These are phyloP conservation scores for Girardinus metallicus DNA, from an alignment of 2,797 vertebrate genomes.

Conservation along the genomic window DNA sequence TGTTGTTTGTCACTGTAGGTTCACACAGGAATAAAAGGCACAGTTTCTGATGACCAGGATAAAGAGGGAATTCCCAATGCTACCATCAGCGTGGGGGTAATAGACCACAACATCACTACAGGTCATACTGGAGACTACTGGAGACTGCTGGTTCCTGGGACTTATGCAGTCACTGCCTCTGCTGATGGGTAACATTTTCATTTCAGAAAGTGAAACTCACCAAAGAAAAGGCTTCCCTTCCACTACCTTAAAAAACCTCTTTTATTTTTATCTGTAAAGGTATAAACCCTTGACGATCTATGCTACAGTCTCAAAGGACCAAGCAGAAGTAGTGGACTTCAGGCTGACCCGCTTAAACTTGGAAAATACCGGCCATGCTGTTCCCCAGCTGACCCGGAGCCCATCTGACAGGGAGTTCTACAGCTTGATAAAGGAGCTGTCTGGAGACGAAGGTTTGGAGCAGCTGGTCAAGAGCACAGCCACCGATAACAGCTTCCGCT, in stretches of 20 bases:
- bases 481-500: constrained; percentile 86
- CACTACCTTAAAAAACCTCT: constrained; percentile 11
- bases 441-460: constrained; percentile 88
- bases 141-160: constrained; percentile 90
- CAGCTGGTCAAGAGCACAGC: constrained; percentile 82
- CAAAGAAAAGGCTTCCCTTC: background rate
- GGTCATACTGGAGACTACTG: constrained; percentile 92
- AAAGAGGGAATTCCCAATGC: constrained; percentile 90
- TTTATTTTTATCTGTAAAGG: constrained; percentile 66
- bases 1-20: constrained; percentile 78
- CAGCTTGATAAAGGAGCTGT: constrained; percentile 90
- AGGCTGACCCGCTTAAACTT: constrained; percentile 78
- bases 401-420: constrained; percentile 86
- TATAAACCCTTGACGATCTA: constrained; percentile 85
- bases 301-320: constrained; percentile 83
- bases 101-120: constrained; percentile 88
- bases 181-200: constrained; percentile 87
- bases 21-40: constrained; percentile 90
- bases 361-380: constrained; percentile 71
- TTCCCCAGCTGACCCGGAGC: constrained; percentile 69
- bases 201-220: constrained; percentile 5
- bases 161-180: constrained; percentile 88
- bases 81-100: constrained; percentile 87
- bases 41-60: constrained; percentile 88
- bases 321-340: constrained; percentile 88